Base-by-base conservation (phyloP, 1,140 invertebrate species). In the Nasonia vitripennis region DNA sequence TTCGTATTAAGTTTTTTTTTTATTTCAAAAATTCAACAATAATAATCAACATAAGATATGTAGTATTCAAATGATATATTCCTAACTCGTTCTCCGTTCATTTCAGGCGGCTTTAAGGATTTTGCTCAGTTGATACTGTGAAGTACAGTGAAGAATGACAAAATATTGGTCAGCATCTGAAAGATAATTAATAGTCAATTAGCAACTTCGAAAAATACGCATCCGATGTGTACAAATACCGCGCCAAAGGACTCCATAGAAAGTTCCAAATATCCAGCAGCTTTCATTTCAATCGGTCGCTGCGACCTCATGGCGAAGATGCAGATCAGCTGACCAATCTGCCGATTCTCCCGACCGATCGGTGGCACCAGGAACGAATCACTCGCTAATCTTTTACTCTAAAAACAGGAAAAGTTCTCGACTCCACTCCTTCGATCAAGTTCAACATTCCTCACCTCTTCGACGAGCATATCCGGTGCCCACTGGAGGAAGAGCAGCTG, bases 401-500 rank as follows among this genome's bases (percentile, higher is more conserved):
- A 11, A 51, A 11, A 12, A 51, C 11, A 74, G 4, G 14, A 74
- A 20, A 74, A 74, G 2, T 74, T 2, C 5, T 74, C 48, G 48
- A 12, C 14, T 41, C 3, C 2, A 3, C 1, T 23, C 11, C 6
- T 1, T 23, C 48, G 10, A 51, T 31, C 20, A 77, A 34, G 37
- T 23, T 80, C 11, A 37, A 23, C 7, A 75, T 0, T 12, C 34
- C 34, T 81, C 41, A 70, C 78, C 41, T 81, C 67, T 20, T 45
- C 10, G n/a, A 71, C 27, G 9, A 81, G 67, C 20, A 45, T 14
- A 9, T 81, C 78, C 9, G 78, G 62, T 10, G 62, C 78, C 78
- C 78, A 81, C 14, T 81, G 62, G 48, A 45, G n/a, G 23, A 45
- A 48, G 20, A 81, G 23, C n/a, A 81, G n/a, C n/a, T 68, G 31